Evolutionary conservation across 2,888 invertebrate genomes (phyloP).

Genomic region (Caenorhabditis sp.): DNA sequence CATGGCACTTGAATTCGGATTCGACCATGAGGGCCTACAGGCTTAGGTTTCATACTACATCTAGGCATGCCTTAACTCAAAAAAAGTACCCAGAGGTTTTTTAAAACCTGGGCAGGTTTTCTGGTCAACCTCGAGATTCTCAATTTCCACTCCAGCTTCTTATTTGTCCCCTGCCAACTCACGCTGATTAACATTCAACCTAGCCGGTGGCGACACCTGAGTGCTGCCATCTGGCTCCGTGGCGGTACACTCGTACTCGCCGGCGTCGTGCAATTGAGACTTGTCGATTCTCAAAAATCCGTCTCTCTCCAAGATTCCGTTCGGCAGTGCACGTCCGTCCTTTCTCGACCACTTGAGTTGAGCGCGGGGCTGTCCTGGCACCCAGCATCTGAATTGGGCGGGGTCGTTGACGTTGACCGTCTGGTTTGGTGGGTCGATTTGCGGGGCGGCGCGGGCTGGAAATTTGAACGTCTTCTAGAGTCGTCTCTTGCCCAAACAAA

Average conservation of each 20-base stretch:
- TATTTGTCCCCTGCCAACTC: not conserved
- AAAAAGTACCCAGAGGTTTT: no score
- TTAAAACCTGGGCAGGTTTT: no score
- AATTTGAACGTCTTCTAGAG: no score
- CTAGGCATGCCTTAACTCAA: no score
- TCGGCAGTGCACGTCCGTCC: slow-evolving; percentile 84
- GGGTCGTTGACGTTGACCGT: slow-evolving; percentile 87
- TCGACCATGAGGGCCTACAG: no score
- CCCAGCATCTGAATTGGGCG: slow-evolving; percentile 88
- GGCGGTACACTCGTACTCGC: slow-evolving; percentile 91
- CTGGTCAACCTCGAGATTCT: no score
- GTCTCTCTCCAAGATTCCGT: slow-evolving; percentile 85
- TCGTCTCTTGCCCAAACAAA: no score
- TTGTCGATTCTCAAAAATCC: slow-evolving; percentile 90
- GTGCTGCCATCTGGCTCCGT: slow-evolving; percentile 84
- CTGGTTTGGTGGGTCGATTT: slow-evolving; percentile 86
- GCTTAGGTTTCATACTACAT: no score
- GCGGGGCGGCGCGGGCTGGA: slow-evolving; percentile 60
- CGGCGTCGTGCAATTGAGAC: slow-evolving; percentile 88
- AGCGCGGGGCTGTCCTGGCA: slow-evolving; percentile 86
- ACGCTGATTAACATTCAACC: slow-evolving; percentile 71
- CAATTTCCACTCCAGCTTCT: no score
- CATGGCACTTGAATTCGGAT: no score
- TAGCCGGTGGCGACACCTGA: slow-evolving; percentile 85
- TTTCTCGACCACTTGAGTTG: slow-evolving; percentile 86